These are phyloP conservation scores for Scrobipalpa atriplicella DNA, from an alignment of 2,888 invertebrate species.

Conservation along the genomic window DNA sequence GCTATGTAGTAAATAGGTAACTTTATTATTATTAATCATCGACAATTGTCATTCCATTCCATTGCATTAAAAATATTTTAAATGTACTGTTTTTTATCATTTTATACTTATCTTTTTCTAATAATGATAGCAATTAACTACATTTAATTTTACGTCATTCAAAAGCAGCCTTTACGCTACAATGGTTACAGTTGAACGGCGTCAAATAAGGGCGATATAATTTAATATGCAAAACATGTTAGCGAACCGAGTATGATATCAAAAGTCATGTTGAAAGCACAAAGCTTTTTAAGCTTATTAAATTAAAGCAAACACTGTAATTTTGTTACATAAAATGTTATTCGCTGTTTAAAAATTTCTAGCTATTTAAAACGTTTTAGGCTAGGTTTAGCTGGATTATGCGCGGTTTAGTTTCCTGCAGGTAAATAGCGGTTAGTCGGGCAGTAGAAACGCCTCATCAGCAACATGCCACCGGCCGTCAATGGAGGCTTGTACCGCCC, in stretches of 20 bases:
- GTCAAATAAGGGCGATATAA: conserved; percentile 10
- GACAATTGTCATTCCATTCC: too few species aligned
- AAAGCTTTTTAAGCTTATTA: conserved; percentile 21
- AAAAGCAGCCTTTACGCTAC: neutral
- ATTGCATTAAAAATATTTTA: too few species aligned
- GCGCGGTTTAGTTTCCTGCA: conserved; percentile 34
- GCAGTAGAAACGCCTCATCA: conserved; percentile 61
- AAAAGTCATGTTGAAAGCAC: conserved; percentile 21
- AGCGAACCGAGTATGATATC: conserved; percentile 17
- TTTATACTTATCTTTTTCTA: too few species aligned
- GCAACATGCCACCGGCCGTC: conserved; percentile 44
- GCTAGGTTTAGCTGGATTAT: neutral
- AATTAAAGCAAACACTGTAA: conserved; percentile 10
- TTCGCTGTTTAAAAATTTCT: neutral
- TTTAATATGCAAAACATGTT: conserved; percentile 22
- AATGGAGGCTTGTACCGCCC: conserved; percentile 49
- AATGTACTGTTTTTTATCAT: too few species aligned
- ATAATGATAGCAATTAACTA: neutral
- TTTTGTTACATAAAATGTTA: conserved; percentile 5
- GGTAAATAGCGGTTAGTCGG: conserved; percentile 63
- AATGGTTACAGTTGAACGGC: neutral
- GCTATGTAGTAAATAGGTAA: too few species aligned
- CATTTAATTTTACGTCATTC: neutral
- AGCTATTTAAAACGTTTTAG: neutral
- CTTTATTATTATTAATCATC: too few species aligned